phyloP scores from a whole-genome alignment of 2,888 invertebrate genomes.

The Amphipyra tragopoginis region DNA sequence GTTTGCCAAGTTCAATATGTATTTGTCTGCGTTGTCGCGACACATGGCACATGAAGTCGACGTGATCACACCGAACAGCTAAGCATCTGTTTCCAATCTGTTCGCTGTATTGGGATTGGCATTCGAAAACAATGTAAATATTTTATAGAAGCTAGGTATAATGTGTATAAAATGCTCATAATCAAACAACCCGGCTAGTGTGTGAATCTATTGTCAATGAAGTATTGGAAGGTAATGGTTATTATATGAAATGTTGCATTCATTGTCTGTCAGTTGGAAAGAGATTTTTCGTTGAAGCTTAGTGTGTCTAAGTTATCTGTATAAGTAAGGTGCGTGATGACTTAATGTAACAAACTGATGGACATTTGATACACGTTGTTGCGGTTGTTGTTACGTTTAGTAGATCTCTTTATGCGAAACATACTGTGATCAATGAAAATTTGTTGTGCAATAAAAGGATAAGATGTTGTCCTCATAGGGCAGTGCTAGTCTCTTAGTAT shows the following conservation, averaged over 20 bases:
- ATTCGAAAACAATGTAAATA: slow-evolving; percentile 67
- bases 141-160: slow-evolving; percentile 67
- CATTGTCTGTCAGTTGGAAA: slow-evolving; percentile 40
- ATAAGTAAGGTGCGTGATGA: slow-evolving; percentile 49
- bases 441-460: slow-evolving; percentile 80
- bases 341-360: slow-evolving; percentile 44
- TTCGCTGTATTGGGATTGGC: slow-evolving; percentile 57
- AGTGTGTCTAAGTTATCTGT: slow-evolving; percentile 50
- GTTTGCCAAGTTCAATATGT: slow-evolving; percentile 71
- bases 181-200: slow-evolving; percentile 53
- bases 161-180: slow-evolving; percentile 67
- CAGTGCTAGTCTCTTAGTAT: slow-evolving; percentile 73
- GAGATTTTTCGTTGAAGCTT: slow-evolving; percentile 45
- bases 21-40: slow-evolving; percentile 55
- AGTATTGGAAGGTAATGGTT: slow-evolving; percentile 42
- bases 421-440: slow-evolving; percentile 82
- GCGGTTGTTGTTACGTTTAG: slow-evolving; percentile 60
- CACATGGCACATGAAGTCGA: slow-evolving; percentile 71
- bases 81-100: slow-evolving; percentile 44
- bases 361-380: slow-evolving; percentile 58
- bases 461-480: slow-evolving; percentile 67
- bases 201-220: slow-evolving; percentile 55
- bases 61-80: slow-evolving; percentile 50
- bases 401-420: slow-evolving; percentile 80
- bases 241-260: slow-evolving; percentile 40